Evolutionary conservation across 2,797 vertebrate genomes (phyloP), one percentile per base, ranked within the genome.

Genomic region (Gobionotothen gibberifrons): DNA sequence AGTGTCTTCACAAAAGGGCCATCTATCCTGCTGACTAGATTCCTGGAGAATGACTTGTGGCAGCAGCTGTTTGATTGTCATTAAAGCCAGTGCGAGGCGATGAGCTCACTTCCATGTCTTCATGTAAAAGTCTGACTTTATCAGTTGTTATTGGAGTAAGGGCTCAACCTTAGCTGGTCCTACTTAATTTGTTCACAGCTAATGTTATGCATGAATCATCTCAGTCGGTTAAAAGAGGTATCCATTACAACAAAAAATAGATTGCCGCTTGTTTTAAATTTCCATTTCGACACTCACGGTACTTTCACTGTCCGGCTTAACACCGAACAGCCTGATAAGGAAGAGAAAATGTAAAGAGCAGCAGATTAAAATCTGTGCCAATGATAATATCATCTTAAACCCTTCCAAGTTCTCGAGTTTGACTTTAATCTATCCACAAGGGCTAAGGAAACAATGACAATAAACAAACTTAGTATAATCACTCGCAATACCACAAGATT

Each of bases 11-110:
- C 87, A 91, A 90, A 91, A 91, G 85, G 76, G 65, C 64, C 82
- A 83, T 93, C 86, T 87, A 88, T 90, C 89, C 85, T 88, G 83
- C 83, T 71, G 85, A 91, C 84, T 87, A 83, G 82, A 92, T 92
- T 92, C 89, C 85, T 87, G 75, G 19, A 84, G 87, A 81, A 90
- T 89, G 86, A 90, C 85, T 90, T 90, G 89, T 64, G 82, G 88
- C 83, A 90, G 85, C 90, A 92, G 91, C 89, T 92, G 90, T 90
- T 89, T 85, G 85, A 90, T 91, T 89, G 85, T 84, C 89, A 85
- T 90, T 85, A 85, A 83, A 87, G 79, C 74, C 69, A 71, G 76
- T 49, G 61, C 13, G 26, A 70, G 75, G 66, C 76, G 62, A 83
- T 89, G 86, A 87, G 85, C 83, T 92, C 89, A 89, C 51, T 56